These are phyloP conservation scores for Micromussa lordhowensis DNA, from an alignment of 92 coral and sea anemone species.

Conservation along the genomic window DNA sequence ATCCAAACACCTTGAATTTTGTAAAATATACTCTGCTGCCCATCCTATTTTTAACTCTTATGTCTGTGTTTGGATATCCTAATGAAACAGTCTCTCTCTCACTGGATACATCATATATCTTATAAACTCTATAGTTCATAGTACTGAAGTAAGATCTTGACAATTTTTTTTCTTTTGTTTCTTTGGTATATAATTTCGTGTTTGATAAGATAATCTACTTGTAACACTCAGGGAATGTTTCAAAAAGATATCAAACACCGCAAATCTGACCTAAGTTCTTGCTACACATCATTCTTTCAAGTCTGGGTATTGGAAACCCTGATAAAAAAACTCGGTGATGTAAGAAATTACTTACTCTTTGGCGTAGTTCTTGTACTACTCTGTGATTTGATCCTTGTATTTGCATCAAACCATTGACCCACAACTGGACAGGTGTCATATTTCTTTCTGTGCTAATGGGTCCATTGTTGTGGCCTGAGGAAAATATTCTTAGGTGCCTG, in stretches of 20 bases:
- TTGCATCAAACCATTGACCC: conserved; percentile 46
- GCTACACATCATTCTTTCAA: not conserved
- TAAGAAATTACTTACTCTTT: conserved; percentile 1
- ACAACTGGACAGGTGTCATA: conserved; percentile 43
- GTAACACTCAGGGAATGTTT: not conserved
- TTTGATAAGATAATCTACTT: not conserved
- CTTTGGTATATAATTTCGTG: not conserved
- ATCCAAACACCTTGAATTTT: too few species aligned
- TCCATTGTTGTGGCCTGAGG: conserved; percentile 45
- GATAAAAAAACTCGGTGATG: conserved; percentile 20
- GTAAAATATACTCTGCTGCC: too few species aligned
- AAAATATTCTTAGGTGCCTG: conserved; percentile 25
- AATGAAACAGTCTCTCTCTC: too few species aligned
- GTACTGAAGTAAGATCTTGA: not conserved
- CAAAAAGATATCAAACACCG: conserved; percentile 14
- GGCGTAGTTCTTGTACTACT: conserved; percentile 15
- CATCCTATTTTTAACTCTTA: too few species aligned
- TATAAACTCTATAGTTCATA: conserved; percentile 2
- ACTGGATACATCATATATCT: not conserved
- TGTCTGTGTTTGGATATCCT: too few species aligned
- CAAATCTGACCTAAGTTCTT: conserved; percentile 5
- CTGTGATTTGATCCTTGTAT: conserved; percentile 34
- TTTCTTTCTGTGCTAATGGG: conserved; percentile 56
- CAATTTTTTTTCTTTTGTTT: not conserved
- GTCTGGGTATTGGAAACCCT: conserved; percentile 24